phyloP scores from a whole-genome alignment of 2,888 invertebrate genomes.

The Aricia artaxerxes region DNA sequence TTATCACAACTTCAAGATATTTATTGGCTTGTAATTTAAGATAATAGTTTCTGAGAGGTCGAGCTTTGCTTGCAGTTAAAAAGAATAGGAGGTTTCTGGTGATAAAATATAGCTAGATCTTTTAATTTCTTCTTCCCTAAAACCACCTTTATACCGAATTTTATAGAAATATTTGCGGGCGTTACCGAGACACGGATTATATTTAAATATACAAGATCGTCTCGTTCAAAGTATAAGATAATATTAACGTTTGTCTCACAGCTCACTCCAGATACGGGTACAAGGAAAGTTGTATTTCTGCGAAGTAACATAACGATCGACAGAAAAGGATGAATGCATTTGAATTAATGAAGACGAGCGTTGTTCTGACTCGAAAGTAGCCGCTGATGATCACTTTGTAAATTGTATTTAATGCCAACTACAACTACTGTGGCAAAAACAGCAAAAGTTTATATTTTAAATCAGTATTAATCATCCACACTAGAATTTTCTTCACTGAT shows the following conservation, averaged over 20 bases:
- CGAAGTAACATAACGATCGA: constrained; percentile 54
- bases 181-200: background rate
- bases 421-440: background rate
- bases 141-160: background rate
- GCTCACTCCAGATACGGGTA: constrained; percentile 9
- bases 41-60: background rate
- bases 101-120: too few species aligned
- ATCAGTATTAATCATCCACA: background rate
- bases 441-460: background rate
- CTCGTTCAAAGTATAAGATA: background rate
- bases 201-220: background rate
- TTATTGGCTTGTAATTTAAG: background rate
- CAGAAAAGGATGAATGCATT: constrained; percentile 41
- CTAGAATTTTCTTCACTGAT: too few species aligned
- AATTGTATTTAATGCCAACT: background rate
- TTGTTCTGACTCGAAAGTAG: background rate
- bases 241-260: background rate
- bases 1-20: constrained; percentile 5
- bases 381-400: background rate
- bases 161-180: background rate
- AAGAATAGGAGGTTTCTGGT: background rate
- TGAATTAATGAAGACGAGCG: constrained; percentile 35
- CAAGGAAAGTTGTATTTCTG: constrained; percentile 50
- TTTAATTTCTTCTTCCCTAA: too few species aligned
- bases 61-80: background rate